A percentile compares a stretch with the other conserved stretches of the same genome.
phyloP scores from a whole-genome alignment of 2,797 vertebrate species.

The Limnodromus scolopaceus region DNA sequence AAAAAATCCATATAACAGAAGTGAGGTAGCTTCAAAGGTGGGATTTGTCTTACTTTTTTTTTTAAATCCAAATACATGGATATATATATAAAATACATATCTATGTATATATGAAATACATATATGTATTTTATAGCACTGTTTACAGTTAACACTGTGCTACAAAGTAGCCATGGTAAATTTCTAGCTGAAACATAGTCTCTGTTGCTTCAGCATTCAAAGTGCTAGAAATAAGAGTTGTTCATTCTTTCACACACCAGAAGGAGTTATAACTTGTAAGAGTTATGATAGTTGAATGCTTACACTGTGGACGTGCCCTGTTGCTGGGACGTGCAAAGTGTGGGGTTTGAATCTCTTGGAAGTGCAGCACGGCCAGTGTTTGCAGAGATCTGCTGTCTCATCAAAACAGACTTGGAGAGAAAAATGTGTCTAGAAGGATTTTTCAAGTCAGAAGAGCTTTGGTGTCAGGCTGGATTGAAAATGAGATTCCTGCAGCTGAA shows the following conservation, averaged over 20 bases:
- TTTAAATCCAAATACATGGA: not conserved
- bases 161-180: not conserved
- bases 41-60: not conserved
- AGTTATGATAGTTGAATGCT: not conserved
- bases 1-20: not conserved
- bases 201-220: not conserved
- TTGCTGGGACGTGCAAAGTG: not conserved
- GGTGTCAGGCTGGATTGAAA: not conserved
- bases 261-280: not conserved
- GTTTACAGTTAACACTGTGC: not conserved
- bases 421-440: not conserved
- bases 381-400: not conserved
- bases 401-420: not conserved
- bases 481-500: not conserved
- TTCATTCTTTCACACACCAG: not conserved
- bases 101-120: too few species aligned
- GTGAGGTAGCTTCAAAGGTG: not conserved
- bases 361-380: not conserved
- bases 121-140: not conserved
- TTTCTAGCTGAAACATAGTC: not conserved
- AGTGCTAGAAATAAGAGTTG: not conserved
- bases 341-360: not conserved
- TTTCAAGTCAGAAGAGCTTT: not conserved
- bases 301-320: rapidly evolving
- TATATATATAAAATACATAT: too few species aligned